Evolutionary conservation across 1,140 invertebrate genomes (phyloP), one percentile per base, ranked within the genome.

Genomic region (Bombus consobrinus): DNA sequence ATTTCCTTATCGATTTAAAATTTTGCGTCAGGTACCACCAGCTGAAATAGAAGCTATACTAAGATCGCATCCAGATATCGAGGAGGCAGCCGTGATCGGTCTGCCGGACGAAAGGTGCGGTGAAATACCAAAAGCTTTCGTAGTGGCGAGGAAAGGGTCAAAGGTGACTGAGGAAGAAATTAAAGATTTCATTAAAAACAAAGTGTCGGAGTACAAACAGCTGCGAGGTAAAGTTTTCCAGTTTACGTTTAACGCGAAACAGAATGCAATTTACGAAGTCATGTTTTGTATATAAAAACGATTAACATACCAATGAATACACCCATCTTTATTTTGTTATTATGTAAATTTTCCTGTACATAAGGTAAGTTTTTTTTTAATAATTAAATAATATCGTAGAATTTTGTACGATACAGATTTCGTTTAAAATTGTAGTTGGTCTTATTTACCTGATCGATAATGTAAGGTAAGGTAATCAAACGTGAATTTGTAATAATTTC

Each of bases 11-110:
- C 64, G 32, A 34, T 28, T 22, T 13, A 9, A 39, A 57, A n/a
- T 41, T 13, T 80, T 72, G 0, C 32, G 0, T 28, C 69, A 98
- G 97, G 98, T 99, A 22, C 96, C 98, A 6, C 98, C 98, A 22
- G 98, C 98, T 0, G 98, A 99, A 94, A 92, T 99, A 41, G 98
- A 99, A 95, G 97, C 96, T 28, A 87, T 99, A 25, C 92, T 99
- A 37, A 95, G 97, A 79, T 96, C 95, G 59, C 97, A 98, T 94
- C 97, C 97, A 0, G 96, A 96, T 71, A 95, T 99, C 2, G 90
- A 95, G 9, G 98, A 99, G 92, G 98, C 97, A 1, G 98, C 97
- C 1, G 98, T 99, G 1, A 95, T 99, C 88, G 98, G 98, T 8
- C 95, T 98, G 53, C 97, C 97, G 0, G 97, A 98, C 92, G 94